phyloP scores from a whole-genome alignment of 2,113 vertebrate genomes.

The Bubalus kerabau region DNA sequence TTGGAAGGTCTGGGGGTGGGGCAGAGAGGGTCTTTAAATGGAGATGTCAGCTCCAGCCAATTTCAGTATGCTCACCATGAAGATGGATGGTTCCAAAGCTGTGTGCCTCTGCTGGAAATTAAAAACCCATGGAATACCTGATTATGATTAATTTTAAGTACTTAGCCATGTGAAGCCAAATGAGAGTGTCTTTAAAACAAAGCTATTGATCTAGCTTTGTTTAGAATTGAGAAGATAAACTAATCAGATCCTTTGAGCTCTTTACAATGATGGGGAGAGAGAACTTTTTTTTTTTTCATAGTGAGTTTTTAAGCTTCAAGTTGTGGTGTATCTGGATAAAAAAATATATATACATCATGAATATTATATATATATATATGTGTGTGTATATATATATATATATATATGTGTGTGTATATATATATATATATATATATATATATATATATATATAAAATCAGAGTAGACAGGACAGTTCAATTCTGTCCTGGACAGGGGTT shows the following conservation, averaged over 20 bases:
- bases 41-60: conserved; percentile 55
- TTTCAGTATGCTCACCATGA: conserved; percentile 68
- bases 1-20: background rate
- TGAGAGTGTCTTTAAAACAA: conserved; percentile 53
- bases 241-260: conserved; percentile 27
- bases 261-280: background rate
- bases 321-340: background rate
- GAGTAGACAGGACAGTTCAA: background rate
- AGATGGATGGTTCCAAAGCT: conserved; percentile 74
- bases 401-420: too few species aligned
- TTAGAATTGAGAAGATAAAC: conserved; percentile 59
- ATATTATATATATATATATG: background rate
- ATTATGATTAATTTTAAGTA: conserved; percentile 70
- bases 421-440: too few species aligned
- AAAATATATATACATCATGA: background rate
- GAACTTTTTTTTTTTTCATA: background rate
- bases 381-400: too few species aligned
- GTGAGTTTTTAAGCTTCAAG: background rate
- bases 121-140: conserved; percentile 78
- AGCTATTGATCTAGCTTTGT: conserved; percentile 60
- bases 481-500: background rate
- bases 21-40: conserved; percentile 37
- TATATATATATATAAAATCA: background rate
- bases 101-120: conserved; percentile 72
- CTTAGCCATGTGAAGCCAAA: conserved; percentile 60